Evolutionary conservation across 2,888 invertebrate genomes (phyloP).

Genomic region (Mechanitis mazaeus): DNA sequence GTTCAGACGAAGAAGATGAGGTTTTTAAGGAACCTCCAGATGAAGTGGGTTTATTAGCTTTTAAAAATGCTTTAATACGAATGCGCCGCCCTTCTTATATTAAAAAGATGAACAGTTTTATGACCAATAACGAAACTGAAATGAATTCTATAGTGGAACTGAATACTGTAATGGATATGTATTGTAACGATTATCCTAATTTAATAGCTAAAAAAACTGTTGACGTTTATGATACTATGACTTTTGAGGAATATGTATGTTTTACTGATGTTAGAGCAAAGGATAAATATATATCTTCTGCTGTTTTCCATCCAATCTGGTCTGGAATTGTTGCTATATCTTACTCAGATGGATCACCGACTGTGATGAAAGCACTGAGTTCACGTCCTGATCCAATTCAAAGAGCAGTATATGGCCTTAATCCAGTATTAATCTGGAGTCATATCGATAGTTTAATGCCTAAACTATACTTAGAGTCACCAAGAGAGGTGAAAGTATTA

Average conservation of each 20-base stretch:
- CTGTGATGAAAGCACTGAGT: constrained; percentile 58
- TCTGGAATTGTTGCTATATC: constrained; percentile 81
- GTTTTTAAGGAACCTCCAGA: constrained; percentile 39
- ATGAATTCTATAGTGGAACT: constrained; percentile 60
- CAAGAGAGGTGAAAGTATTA: constrained; percentile 79
- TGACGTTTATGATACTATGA: constrained; percentile 54
- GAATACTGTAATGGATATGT: constrained; percentile 77
- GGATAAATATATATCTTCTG: constrained; percentile 80
- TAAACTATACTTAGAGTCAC: constrained; percentile 81
- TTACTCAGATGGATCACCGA: constrained; percentile 78
- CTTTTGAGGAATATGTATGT: constrained; percentile 75
- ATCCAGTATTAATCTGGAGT: constrained; percentile 85
- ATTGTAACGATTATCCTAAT: constrained; percentile 78
- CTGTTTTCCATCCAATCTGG: constrained; percentile 83
- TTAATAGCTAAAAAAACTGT: constrained; percentile 55
- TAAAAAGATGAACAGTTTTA: constrained; percentile 51
- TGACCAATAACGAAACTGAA: constrained; percentile 42
- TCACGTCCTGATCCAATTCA: constrained; percentile 67
- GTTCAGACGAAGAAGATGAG: constrained; percentile 32
- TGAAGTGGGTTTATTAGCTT: constrained; percentile 51
- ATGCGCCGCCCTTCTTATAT: constrained; percentile 62
- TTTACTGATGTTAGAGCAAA: constrained; percentile 81
- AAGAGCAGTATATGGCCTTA: constrained; percentile 77
- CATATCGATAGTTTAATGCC: constrained; percentile 82
- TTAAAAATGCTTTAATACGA: constrained; percentile 47